A percentile compares a stretch with the other conserved stretches of the same genome.
Conservation (phyloP, 37 sponge, comb jelly and placozoan genomes). For the Hexactinellida sp. region DNA sequence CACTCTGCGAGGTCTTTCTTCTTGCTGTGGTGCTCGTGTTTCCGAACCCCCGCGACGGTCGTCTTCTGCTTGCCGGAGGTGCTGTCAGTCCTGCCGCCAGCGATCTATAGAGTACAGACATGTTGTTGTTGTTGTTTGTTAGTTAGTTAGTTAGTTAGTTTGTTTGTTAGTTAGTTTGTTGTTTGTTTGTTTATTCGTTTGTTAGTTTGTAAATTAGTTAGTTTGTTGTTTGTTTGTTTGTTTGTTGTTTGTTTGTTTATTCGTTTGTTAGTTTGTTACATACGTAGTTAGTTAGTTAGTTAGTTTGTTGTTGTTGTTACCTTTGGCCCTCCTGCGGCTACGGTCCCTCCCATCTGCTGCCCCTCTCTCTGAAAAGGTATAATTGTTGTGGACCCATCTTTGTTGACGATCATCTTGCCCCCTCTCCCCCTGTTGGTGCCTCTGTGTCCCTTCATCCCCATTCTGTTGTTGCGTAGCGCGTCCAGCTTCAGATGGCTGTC, state of each 20-base stretch:
- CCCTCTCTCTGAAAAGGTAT: slow-evolving; percentile 2
- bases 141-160: too few relatives aligned
- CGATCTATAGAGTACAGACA: not conserved
- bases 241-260: too few relatives aligned
- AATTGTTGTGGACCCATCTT: slow-evolving; percentile 6
- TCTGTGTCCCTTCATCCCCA: not conserved
- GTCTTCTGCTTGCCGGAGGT: not conserved
- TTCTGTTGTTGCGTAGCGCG: not conserved
- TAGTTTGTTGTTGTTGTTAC: too few relatives aligned
- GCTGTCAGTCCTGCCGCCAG: not conserved
- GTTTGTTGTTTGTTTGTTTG: too few relatives aligned
- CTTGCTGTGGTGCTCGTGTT: not conserved
- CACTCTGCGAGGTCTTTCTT: slow-evolving; percentile 16
- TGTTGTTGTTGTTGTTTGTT: not conserved
- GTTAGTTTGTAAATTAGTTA: too few relatives aligned
- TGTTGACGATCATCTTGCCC: not conserved
- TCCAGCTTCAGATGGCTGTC: slow-evolving; percentile 16
- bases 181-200: too few relatives aligned
- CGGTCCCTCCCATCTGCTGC: not conserved
- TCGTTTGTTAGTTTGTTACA: too few relatives aligned
- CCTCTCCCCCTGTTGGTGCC: slow-evolving; percentile 1
- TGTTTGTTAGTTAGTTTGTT: too few relatives aligned
- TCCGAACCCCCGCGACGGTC: not conserved
- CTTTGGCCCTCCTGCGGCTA: not conserved
- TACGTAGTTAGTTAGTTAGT: too few relatives aligned